Conservation (phyloP, 92 coral and sea anemone species). For the Zoanthus gigantus region DNA sequence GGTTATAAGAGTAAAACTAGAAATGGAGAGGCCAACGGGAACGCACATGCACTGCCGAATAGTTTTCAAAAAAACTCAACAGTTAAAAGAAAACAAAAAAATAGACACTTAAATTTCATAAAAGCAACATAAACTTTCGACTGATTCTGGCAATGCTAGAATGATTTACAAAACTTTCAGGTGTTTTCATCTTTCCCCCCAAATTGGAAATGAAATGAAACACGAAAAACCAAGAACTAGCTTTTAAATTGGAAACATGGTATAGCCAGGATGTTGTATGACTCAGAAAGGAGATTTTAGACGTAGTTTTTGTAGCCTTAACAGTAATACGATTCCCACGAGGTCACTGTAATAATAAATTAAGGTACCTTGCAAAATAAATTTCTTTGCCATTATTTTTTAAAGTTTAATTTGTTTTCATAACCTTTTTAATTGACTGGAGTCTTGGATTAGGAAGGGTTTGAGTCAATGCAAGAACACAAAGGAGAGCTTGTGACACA, state of each 20-base stretch:
- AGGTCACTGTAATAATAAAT: background rate
- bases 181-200: background rate
- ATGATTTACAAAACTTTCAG: background rate
- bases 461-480: background rate
- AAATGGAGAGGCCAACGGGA: too few species aligned
- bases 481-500: constrained; percentile 32
- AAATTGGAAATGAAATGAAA: background rate
- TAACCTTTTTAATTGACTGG: background rate
- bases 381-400: constrained; percentile 4
- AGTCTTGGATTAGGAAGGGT: background rate
- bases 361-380: background rate
- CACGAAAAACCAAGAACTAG: background rate
- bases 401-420: background rate
- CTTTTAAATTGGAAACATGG: background rate
- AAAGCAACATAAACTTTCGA: too few species aligned
- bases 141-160: background rate
- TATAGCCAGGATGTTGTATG: background rate
- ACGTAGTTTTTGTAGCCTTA: background rate
- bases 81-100: too few species aligned
- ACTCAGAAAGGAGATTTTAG: background rate
- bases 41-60: too few species aligned
- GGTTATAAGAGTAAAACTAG: too few species aligned
- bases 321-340: background rate
- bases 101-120: too few species aligned
- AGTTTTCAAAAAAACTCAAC: too few species aligned